Evolutionary conservation across 1,140 invertebrate species (phyloP).

Genomic region (Riptortus pedestris): DNA sequence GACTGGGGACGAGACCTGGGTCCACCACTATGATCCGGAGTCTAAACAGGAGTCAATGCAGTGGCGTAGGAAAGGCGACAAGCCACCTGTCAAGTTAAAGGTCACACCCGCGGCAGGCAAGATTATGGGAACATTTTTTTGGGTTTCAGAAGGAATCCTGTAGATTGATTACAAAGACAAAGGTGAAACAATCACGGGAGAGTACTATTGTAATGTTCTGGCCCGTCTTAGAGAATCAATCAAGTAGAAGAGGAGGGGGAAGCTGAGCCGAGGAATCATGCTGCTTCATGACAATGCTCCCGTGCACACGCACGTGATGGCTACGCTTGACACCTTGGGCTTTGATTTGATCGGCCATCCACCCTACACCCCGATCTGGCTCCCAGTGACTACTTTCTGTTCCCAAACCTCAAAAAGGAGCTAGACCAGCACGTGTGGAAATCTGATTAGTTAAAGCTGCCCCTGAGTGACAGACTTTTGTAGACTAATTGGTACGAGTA

Average conservation of each 20-base stretch:
- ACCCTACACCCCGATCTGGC: too few relatives aligned
- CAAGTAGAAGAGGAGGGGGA: neutral
- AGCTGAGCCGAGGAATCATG: neutral
- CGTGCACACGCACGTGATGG: neutral
- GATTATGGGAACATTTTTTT: slow-evolving; percentile 13
- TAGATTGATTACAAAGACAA: neutral
- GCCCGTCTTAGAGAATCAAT: neutral
- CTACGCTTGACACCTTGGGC: neutral
- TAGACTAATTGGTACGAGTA: too few relatives aligned
- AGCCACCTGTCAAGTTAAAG: slow-evolving; percentile 26
- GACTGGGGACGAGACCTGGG: slow-evolving; percentile 34
- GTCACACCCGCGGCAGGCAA: slow-evolving; percentile 11
- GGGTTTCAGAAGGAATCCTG: neutral
- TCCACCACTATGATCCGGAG: slow-evolving; percentile 31
- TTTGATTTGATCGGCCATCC: neutral
- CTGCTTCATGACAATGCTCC: neutral
- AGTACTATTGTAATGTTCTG: slow-evolving; percentile 10
- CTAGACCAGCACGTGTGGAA: too few relatives aligned
- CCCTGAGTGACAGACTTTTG: too few relatives aligned
- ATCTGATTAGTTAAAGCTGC: too few relatives aligned
- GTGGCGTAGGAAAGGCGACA: slow-evolving; percentile 10
- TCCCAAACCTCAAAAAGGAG: neutral
- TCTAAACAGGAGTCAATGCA: slow-evolving; percentile 30
- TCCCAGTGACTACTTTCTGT: neutral
- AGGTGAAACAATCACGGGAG: slow-evolving; percentile 7